These are phyloP conservation scores for Fregata magnificens DNA, from an alignment of 2,113 vertebrate species.

Conservation along the genomic window DNA sequence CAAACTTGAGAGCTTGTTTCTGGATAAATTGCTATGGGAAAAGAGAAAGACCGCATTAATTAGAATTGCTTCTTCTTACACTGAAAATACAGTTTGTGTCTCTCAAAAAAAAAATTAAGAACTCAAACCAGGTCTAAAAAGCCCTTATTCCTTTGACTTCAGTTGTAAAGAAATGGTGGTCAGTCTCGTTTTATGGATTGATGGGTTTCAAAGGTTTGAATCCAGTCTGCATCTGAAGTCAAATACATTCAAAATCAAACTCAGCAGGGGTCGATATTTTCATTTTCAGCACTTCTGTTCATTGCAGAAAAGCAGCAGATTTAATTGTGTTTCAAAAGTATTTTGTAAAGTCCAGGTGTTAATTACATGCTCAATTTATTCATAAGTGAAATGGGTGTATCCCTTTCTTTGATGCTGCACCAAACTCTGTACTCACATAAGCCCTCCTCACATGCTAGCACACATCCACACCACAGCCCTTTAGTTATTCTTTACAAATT, in stretches of 20 bases:
- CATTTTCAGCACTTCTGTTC: background rate
- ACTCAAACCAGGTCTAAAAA: background rate
- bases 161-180: background rate
- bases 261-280: conserved; percentile 3
- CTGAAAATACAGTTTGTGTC: background rate
- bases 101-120: background rate
- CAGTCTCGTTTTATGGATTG: background rate
- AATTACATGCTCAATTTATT: conserved; percentile 64
- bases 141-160: background rate
- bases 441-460: conserved; percentile 8
- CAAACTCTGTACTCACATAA: background rate
- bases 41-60: conserved; percentile 58
- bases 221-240: background rate
- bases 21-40: conserved; percentile 89
- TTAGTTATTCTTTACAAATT: conserved; percentile 31
- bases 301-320: background rate
- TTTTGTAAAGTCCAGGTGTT: conserved; percentile 56
- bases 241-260: background rate
- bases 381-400: conserved; percentile 46
- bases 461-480: background rate
- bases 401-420: conserved; percentile 13
- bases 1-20: conserved; percentile 92
- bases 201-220: background rate
- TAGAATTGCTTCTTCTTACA: conserved; percentile 1
- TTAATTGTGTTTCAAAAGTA: conserved; percentile 20